Base-by-base conservation (phyloP, 2,113 vertebrate species). In the Ginglymostoma cirratum region DNA sequence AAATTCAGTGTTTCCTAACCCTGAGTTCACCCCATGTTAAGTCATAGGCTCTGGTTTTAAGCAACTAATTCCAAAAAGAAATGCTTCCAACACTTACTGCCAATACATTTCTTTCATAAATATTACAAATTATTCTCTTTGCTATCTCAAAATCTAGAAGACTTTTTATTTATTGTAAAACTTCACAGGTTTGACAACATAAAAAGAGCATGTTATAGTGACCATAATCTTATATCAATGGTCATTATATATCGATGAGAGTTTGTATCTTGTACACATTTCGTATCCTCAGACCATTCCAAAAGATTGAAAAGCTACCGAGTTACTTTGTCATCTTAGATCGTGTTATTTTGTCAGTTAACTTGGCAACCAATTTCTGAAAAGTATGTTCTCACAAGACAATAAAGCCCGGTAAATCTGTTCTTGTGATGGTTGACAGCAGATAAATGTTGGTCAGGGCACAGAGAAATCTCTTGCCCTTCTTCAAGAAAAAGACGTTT, bases 21-120 rank as follows among this genome's bases (percentile, higher is more conserved):
- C 66, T 70, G 94, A 48, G n/a, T 95, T 95, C 67, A 70, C 67
- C 69, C 45, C 69, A 95, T 52, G 45, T 90, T 72, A 72, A 76
- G 67, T 72, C 93, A 95, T 69, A 24, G 42, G n/a, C 69, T 95
- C 42, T 72, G 94, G 42, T 72, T 95, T 95, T 95, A 95, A 95
- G 72, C 67, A 48, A 45, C 67, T 70, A 48, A 95, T 95, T 95
- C 69, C 42, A 95, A 95, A 72, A 95, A 48, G 45, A 95, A 93
- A 93, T 66, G 34, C 89, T 93, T 93, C 89, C 89, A 93, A 93
- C 21, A n/a, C 5, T 38, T 93, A 38, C 61, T 93, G 89, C 89
- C 89, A 66, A 65, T 34, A 67, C 67, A 95, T 76, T 95, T 72
- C 67, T 95, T 95, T 95, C 27, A 95, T 52, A 76, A 95, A 95